Evolutionary conservation across 2,888 invertebrate genomes (phyloP), one percentile per base, ranked within the genome.

Genomic region (Hydropsyche betteni): DNA sequence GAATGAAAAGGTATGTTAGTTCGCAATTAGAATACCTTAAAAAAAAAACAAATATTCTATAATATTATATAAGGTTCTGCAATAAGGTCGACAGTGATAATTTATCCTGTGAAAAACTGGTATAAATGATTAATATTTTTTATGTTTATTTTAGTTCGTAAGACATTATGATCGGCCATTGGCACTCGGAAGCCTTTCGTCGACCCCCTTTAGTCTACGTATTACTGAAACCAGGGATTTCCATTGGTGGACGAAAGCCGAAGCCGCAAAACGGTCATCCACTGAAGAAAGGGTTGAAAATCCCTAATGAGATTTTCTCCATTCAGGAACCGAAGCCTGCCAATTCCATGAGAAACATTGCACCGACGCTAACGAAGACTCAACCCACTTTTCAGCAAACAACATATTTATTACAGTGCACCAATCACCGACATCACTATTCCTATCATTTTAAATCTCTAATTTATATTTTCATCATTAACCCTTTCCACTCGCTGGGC

Each of bases 291-390:
- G 75, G 71, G 71, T 33, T 75, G 70, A 71, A 77, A 77, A 77
- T 77, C 77, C 74, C 71, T 77, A 77, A 77, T 77, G 77, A 75
- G 77, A 77, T 77, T 77, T 77, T 24, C 75, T 68, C 52, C n/a
- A 58, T 36, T n/a, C 36, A 8, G 55, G 72, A 69, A 69, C 44
- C 24, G 58, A 72, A 51, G 70, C 70, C 70, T 24, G 12, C 55
- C 24, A 70, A 50, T 52, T 33, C 36, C 14, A 8, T 3, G 34
- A 72, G 38, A 8, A 44, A 44, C 44, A 8, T 44, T 10, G 44
- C 6, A 44, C 24, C 24, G 24, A 24, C 24, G 24, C 24, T 24
- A 58, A 72, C 58, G 55, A 55, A 58, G 53, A 70, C 70, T 53
- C 70, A 53, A 70, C 70, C 53, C 16, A 50, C 12, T 68, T n/a